Conservation (phyloP, 1,140 invertebrate species). For the Notospermus geniculatus region DNA sequence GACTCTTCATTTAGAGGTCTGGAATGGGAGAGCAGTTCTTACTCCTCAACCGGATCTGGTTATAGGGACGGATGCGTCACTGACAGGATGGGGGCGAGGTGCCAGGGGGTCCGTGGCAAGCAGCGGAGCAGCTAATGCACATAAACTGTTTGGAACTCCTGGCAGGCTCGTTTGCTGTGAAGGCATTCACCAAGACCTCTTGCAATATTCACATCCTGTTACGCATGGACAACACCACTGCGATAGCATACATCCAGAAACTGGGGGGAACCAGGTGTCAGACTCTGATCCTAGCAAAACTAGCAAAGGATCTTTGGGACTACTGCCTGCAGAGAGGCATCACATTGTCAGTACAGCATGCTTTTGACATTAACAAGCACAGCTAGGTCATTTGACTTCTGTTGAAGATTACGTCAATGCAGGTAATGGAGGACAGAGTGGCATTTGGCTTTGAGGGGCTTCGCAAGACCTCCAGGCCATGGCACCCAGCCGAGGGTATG, state of each 20-base stretch:
- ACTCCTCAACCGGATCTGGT: constrained; percentile 10
- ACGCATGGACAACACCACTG: no score
- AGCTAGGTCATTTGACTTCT: no score
- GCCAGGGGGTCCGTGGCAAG: constrained; percentile 13
- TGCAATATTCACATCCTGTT: no score
- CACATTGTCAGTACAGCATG: constrained; percentile 11
- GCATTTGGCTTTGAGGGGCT: no score
- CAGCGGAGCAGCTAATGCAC: constrained; percentile 7
- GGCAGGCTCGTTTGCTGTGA: constrained; percentile 9
- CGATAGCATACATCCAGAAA: constrained; percentile 6
- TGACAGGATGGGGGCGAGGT: constrained; percentile 5
- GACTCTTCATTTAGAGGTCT: no score
- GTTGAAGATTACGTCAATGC: no score
- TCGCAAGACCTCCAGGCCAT: no score
- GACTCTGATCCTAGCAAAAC: background rate
- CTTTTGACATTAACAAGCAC: constrained; percentile 6
- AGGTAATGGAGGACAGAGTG: no score
- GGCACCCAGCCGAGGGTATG: no score
- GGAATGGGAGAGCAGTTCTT: constrained; percentile 14
- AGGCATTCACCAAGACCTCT: constrained; percentile 11
- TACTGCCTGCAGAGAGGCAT: constrained; percentile 8
- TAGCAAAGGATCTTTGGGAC: constrained; percentile 5
- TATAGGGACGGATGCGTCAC: constrained; percentile 16
- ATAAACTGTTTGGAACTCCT: constrained; percentile 18
- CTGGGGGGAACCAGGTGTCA: constrained; percentile 14